These are phyloP conservation scores for Lepeophtheirus nordmannii DNA, from an alignment of 2,888 invertebrate species.

Conservation along the genomic window DNA sequence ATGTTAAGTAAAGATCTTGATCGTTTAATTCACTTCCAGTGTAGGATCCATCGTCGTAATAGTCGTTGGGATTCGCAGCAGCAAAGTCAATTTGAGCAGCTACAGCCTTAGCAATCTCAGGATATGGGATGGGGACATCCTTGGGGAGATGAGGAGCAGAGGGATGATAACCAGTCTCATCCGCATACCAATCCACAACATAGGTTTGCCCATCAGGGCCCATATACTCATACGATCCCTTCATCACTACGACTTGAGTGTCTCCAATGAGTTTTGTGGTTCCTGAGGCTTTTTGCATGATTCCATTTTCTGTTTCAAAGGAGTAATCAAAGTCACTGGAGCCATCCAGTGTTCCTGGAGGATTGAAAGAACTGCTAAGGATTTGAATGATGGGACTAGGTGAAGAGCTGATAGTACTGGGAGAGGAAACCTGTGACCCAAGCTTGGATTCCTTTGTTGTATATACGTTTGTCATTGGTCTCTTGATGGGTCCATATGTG, in stretches of 20 bases:
- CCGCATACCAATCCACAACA: slow-evolving; percentile 20
- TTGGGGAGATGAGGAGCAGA: slow-evolving; percentile 13
- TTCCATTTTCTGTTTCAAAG: slow-evolving; percentile 21
- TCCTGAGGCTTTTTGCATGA: slow-evolving; percentile 12
- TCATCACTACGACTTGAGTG: slow-evolving; percentile 18
- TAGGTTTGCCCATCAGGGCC: slow-evolving; percentile 20
- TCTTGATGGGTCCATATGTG: no score
- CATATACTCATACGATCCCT: slow-evolving; percentile 20
- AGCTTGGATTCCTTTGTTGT: no score
- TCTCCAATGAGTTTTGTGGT: slow-evolving; percentile 5
- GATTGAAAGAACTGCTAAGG: neutral
- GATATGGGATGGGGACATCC: slow-evolving; percentile 13
- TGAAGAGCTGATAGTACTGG: neutral
- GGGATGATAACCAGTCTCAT: slow-evolving; percentile 21
- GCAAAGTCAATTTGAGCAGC: slow-evolving; percentile 22
- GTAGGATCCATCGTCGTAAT: no score
- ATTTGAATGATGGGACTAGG: neutral
- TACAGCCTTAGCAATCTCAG: slow-evolving; percentile 20
- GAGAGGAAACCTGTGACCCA: neutral
- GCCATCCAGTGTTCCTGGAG: neutral
- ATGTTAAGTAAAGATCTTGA: no score
- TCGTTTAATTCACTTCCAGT: no score
- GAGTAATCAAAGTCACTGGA: neutral
- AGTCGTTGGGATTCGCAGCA: neutral
- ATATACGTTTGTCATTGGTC: no score